Evolutionary conservation across 2,888 invertebrate species (phyloP), one percentile per base, ranked within the genome.

Genomic region (Minunthozetes semirufus): DNA sequence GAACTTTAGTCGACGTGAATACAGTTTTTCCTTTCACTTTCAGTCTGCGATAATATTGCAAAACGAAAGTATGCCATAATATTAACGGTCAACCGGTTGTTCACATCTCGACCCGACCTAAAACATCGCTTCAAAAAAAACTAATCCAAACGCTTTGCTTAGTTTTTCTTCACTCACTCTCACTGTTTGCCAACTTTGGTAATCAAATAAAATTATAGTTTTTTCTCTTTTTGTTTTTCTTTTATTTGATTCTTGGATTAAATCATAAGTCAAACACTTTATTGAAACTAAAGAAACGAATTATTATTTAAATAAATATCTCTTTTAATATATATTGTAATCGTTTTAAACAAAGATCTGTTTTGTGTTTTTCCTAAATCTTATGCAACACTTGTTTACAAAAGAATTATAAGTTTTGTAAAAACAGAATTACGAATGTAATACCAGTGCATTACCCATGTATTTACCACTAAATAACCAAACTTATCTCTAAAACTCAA

Each of bases 81-180:
- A 42, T 38, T 68, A 63, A 63, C 63, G 63, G 63, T 63, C 63
- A 63, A 63, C 33, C 29, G 63, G 63, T 63, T 63, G 63, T 63
- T 63, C 63, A 63, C 63, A 63, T 63, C 63, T 63, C 63, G 63
- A 63, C 63, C 63, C 63, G 63, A 63, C 63, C 63, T 63, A 63
- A 63, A 63, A 63, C 63, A 63, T 63, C 63, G 19, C 63, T 19
- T 56, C 25, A 27, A 29, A 63, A 6, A 63, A 29, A 63, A 63
- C 63, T 63, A 63, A 63, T 63, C 33, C 63, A 27, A 61, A 61
- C 61, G 17, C 4, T 61, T 61, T 29, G 25, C 17, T 29, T 61
- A 8, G 5, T 25, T 59, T 61, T 61, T 29, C 25, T 15, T 59
- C 59, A 25, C 59, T 59, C 59, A 25, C 59, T 59, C 59, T 19